Evolutionary conservation across 30 jellyfish, hydroid and myxozoan genomes (phyloP).

Genomic region (Chironex yamaguchii): DNA sequence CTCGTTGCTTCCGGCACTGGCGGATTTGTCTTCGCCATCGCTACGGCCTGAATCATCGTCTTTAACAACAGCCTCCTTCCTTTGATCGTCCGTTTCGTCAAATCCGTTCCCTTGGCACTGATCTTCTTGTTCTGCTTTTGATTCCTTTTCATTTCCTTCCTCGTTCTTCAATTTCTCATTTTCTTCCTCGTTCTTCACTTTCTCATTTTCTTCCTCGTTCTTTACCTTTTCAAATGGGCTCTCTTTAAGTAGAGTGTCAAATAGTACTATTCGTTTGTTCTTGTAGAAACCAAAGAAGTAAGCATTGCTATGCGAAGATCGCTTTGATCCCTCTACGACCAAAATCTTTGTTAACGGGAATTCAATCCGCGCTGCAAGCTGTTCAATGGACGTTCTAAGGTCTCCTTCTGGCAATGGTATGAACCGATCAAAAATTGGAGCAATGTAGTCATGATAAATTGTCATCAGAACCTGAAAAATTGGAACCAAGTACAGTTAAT

Average conservation of each 20-base stretch:
- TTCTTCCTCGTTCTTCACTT: neutral
- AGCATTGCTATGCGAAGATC: slow-evolving; percentile 99
- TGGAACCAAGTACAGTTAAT: too few relatives aligned
- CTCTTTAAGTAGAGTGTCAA: slow-evolving; percentile 86
- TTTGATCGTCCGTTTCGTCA: too few relatives aligned
- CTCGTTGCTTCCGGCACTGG: too few relatives aligned
- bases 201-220: slow-evolving; percentile 61
- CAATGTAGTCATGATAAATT: slow-evolving; percentile 96
- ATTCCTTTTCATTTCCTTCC: slow-evolving; percentile 1
- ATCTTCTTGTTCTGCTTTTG: neutral
- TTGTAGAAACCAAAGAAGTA: slow-evolving; percentile 96
- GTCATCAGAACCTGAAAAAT: slow-evolving; percentile 91
- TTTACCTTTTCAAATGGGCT: slow-evolving; percentile 93
- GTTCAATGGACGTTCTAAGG: slow-evolving; percentile 79
- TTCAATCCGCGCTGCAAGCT: slow-evolving; percentile 78
- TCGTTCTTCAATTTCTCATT: slow-evolving; percentile 11
- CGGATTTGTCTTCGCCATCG: neutral
- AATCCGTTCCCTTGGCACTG: neutral
- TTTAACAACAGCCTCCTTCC: neutral
- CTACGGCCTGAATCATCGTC: neutral
- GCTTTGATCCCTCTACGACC: slow-evolving; percentile 96
- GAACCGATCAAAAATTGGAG: slow-evolving; percentile 96
- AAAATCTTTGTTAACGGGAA: slow-evolving; percentile 92
- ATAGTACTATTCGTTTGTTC: slow-evolving; percentile 89
- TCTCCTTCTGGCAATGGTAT: slow-evolving; percentile 92